Conservation (phyloP, 1,140 invertebrate species). For the Ostrea denselamellosa region DNA sequence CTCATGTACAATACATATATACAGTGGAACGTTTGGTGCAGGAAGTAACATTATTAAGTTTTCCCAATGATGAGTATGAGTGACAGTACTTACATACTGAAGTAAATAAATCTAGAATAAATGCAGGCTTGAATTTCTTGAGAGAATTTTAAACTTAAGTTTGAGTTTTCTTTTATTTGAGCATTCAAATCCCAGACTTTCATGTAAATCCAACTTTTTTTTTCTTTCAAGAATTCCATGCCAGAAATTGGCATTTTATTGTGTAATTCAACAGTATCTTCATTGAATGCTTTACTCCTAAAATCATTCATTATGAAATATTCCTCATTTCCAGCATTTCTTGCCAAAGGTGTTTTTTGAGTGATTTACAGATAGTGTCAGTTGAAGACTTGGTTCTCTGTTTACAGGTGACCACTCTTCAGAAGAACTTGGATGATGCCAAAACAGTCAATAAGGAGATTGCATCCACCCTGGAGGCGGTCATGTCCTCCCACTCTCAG, state of each 20-base stretch:
- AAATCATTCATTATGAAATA: background rate
- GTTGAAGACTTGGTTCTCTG: background rate
- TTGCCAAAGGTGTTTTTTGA: background rate
- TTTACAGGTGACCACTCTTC: constrained; percentile 61
- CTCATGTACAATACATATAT: background rate
- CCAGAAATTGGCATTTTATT: too few species aligned
- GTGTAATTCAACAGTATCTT: background rate
- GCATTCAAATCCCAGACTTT: too few species aligned
- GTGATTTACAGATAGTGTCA: background rate
- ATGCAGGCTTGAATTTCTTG: too few species aligned
- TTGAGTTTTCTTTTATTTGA: too few species aligned
- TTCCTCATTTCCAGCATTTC: background rate
- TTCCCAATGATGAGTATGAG: background rate
- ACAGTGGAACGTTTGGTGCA: background rate
- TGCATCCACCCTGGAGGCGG: constrained; percentile 72
- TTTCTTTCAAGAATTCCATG: too few species aligned
- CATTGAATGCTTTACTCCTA: background rate
- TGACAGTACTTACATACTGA: background rate
- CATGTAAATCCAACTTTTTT: too few species aligned
- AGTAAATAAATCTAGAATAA: too few species aligned
- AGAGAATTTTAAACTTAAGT: too few species aligned
- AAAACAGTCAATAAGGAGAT: constrained; percentile 75
- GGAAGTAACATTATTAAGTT: background rate
- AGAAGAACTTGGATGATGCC: constrained; percentile 72
- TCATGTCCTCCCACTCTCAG: constrained; percentile 76